Conservation (phyloP, 2,797 vertebrate species). For the Platalea minor region DNA sequence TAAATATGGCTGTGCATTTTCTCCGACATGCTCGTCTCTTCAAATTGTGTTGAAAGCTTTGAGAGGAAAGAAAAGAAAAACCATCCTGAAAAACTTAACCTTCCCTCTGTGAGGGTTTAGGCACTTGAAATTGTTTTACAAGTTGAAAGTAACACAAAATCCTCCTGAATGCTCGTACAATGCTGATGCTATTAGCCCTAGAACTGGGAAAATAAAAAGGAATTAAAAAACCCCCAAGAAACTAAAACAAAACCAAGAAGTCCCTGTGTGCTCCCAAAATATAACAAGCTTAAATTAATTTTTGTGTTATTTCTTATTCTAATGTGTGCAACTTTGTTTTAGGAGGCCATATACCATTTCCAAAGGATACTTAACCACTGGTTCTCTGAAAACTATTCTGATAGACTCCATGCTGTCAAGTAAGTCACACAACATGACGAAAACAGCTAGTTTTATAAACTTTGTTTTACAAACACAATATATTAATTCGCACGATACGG, state of each 20-base stretch:
- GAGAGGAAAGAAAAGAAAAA: neutral
- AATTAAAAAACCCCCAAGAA: neutral
- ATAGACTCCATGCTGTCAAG: neutral
- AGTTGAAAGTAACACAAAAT: neutral
- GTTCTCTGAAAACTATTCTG: neutral
- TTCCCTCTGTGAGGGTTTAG: neutral
- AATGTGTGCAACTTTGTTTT: neutral
- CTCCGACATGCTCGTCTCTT: neutral
- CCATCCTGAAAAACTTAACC: neutral
- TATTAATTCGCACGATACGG: neutral
- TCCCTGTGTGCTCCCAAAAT: neutral
- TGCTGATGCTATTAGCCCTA: neutral
- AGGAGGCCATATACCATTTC: neutral
- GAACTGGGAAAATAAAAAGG: neutral
- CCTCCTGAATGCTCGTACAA: neutral
- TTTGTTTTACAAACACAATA: neutral
- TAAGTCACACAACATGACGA: neutral
- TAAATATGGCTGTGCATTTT: neutral
- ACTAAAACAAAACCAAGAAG: neutral
- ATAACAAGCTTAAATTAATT: neutral
- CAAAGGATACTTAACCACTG: neutral
- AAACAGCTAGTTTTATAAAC: neutral
- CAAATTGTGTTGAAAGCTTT: neutral
- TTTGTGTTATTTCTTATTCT: neutral
- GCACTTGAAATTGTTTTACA: neutral